Conservation (phyloP, 1,140 invertebrate species). For the Bombus cullumanus region DNA sequence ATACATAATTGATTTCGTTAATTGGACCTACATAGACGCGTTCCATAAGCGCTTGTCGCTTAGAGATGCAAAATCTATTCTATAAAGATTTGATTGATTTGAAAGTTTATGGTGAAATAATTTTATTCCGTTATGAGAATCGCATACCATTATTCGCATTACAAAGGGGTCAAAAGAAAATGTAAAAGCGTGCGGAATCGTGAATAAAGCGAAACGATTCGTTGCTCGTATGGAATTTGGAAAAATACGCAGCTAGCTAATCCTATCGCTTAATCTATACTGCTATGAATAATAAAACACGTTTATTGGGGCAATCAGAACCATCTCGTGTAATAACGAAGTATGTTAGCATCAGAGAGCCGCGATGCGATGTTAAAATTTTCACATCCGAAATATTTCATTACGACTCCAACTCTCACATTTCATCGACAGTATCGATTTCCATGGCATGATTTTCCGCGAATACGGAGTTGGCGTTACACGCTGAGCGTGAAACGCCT, state of each 20-base stretch:
- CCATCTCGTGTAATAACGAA: neutral
- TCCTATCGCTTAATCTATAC: neutral
- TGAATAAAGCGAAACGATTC: constrained; percentile 8
- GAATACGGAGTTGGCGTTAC: neutral
- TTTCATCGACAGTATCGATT: neutral
- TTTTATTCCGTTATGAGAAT: neutral
- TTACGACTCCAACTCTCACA: no score
- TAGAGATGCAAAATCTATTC: neutral
- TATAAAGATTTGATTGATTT: neutral
- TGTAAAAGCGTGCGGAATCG: neutral
- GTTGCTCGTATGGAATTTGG: constrained; percentile 18
- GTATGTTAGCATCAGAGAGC: neutral
- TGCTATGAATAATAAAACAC: neutral
- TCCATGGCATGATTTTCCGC: neutral
- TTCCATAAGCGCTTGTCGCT: neutral
- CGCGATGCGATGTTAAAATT: neutral
- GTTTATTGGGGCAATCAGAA: neutral
- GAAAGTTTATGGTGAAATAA: neutral
- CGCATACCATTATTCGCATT: neutral
- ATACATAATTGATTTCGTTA: no score
- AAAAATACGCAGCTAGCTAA: constrained; percentile 8
- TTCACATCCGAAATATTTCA: neutral
- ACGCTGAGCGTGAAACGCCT: constrained; percentile 17
- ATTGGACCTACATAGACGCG: no score
- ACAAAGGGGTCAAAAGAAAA: neutral